Evolutionary conservation across 2,888 invertebrate species (phyloP), one percentile per base, ranked within the genome.

Genomic region (Oscheius sp.): DNA sequence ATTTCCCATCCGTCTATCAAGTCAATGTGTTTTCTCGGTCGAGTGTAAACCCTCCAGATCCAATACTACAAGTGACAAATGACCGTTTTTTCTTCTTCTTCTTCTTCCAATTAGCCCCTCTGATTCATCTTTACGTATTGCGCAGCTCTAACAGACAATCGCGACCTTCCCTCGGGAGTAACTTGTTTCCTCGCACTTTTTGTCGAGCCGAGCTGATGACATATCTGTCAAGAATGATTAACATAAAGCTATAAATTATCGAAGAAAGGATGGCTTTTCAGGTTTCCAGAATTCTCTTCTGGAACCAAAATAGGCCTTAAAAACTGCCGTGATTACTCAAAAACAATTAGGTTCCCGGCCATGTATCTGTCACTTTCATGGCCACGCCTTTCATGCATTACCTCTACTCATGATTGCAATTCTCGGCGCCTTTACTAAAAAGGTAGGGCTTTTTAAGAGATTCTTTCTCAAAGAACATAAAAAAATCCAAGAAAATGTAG

Each of bases 151-250:
- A 5, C 48, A 10, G 10, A 20, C 48, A 48, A 48, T 48, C 48
- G 25, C 23, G 48, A 20, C 48, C 17, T 55, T 57, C 61, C 42
- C 61, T 45, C 15, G 61, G 61, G 61, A 31, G 12, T 17, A 17
- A 61, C 61, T 61, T 61, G 29, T 61, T 45, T 61, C 27, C 45
- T 25, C 31, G 17, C 45, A 61, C 42, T 45, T 61, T 61, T 61
- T 42, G 42, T n/a, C 61, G n/a, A 23, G 12, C 29, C 42, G 15
- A 20, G 20, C 33, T 37, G 55, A 55, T 55, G 55, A 55, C 55
- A 55, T 42, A 15, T 55, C 33, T 25, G 8, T 17, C 17, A 46
- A 17, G 46, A 46, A 17, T 6, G 42, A 17, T 17, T 42, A 42
- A 42, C 42, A 12, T 3, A 17, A 42, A 17, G 42, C 12, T 17